A percentile compares a stretch with the other conserved stretches of the same genome.
phyloP scores from a whole-genome alignment of 2,888 invertebrate genomes.

The Drosophila mercatorum region DNA sequence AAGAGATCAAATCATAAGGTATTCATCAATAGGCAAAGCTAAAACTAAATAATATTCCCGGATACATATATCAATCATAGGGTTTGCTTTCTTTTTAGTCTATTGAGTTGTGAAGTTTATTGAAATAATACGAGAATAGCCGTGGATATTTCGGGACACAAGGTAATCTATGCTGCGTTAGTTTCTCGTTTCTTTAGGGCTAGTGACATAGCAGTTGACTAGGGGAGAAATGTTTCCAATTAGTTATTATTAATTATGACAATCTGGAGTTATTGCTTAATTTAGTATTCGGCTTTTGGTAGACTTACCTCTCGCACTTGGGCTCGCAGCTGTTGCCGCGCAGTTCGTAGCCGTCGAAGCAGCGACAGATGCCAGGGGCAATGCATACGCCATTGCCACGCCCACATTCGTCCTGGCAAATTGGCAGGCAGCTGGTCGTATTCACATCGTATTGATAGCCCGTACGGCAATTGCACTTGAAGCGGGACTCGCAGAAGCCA shows the following conservation, averaged over 20 bases:
- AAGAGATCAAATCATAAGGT: neutral
- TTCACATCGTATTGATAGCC: slow-evolving; percentile 80
- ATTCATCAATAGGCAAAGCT: neutral
- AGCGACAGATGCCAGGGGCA: slow-evolving; percentile 87
- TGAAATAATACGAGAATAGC: neutral
- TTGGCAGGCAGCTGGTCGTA: slow-evolving; percentile 79
- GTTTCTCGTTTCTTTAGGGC: neutral
- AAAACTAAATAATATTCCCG: too few species aligned
- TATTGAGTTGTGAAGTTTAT: too few species aligned
- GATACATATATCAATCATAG: too few species aligned
- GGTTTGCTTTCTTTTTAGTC: too few species aligned
- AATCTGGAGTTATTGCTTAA: neutral
- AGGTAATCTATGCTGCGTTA: too few species aligned
- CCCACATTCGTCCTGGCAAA: slow-evolving; percentile 77
- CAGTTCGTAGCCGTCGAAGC: slow-evolving; percentile 86
- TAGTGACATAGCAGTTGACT: neutral
- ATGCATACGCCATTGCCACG: slow-evolving; percentile 87
- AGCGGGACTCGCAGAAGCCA: slow-evolving; percentile 85
- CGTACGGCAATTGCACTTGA: slow-evolving; percentile 81
- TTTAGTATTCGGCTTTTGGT: neutral
- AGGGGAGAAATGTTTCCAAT: neutral
- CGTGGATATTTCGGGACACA: neutral
- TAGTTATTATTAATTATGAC: neutral
- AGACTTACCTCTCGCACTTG: slow-evolving; percentile 78
- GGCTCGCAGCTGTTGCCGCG: slow-evolving; percentile 78